These are phyloP conservation scores for Drosophila oshimai DNA, from an alignment of 1,140 invertebrate genomes.

Conservation along the genomic window DNA sequence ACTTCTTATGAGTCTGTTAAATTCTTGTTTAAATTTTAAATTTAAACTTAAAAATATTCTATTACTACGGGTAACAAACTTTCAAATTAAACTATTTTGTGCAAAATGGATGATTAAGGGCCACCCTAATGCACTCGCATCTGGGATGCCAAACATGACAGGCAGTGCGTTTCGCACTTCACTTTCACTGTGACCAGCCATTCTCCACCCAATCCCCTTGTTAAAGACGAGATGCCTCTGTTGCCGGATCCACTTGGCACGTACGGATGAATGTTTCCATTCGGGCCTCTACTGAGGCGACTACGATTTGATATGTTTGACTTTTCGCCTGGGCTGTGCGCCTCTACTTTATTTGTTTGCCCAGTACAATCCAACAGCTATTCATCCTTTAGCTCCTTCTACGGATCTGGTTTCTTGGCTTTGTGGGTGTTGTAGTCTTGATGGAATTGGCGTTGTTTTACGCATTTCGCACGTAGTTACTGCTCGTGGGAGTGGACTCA, in stretches of 20 bases:
- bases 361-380: slow-evolving; percentile 5
- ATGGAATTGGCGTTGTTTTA: slow-evolving; percentile 33
- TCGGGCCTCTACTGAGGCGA: slow-evolving; percentile 23
- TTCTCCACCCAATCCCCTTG: neutral
- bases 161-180: slow-evolving; percentile 13
- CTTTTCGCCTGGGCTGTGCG: slow-evolving; percentile 26
- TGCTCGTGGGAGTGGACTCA: slow-evolving; percentile 31
- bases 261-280: slow-evolving; percentile 30
- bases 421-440: neutral
- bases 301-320: slow-evolving; percentile 46
- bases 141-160: slow-evolving; percentile 31
- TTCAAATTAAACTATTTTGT: neutral
- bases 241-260: slow-evolving; percentile 30
- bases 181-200: neutral
- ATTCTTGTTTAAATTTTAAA: too few relatives aligned
- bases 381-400: neutral
- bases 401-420: slow-evolving; percentile 2
- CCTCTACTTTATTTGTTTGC: slow-evolving; percentile 30
- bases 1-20: too few relatives aligned
- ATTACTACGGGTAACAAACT: too few relatives aligned
- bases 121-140: slow-evolving; percentile 1
- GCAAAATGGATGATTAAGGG: neutral
- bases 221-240: neutral
- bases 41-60: too few relatives aligned
- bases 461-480: slow-evolving; percentile 61